Conservation (phyloP, 2,888 invertebrate genomes). For the Liodrosophila aerea region DNA sequence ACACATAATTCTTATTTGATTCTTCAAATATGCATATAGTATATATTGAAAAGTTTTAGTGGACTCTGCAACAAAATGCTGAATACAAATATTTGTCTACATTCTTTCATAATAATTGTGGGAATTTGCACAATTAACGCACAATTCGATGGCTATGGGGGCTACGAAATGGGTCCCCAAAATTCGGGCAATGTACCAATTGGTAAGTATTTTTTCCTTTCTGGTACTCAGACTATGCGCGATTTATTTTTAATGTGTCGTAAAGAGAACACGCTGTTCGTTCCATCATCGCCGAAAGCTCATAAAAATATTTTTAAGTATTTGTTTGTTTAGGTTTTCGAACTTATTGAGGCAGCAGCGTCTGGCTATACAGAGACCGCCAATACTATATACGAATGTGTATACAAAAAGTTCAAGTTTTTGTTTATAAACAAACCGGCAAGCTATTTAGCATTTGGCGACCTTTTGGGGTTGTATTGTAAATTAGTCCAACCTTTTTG, state of each 20-base stretch:
- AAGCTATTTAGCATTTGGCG: too few relatives aligned
- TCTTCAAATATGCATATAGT: constrained; percentile 12
- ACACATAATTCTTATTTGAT: constrained; percentile 4
- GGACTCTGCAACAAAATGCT: constrained; percentile 45
- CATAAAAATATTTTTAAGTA: constrained; percentile 65
- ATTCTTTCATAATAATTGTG: constrained; percentile 16
- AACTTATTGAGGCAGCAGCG: constrained; percentile 16
- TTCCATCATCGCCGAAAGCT: constrained; percentile 74
- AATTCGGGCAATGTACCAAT: constrained; percentile 58
- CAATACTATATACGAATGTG: constrained; percentile 1
- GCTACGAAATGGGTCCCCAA: constrained; percentile 45
- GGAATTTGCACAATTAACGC: constrained; percentile 21
- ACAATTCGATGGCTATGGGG: constrained; percentile 46
- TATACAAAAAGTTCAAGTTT: constrained; percentile 56
- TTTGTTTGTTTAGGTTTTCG: constrained; percentile 65
- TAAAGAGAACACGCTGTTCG: constrained; percentile 70
- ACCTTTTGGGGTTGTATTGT: constrained; percentile 11
- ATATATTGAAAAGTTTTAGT: constrained; percentile 13
- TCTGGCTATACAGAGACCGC: constrained; percentile 12
- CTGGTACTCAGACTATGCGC: constrained; percentile 17
- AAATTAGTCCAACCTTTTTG: neutral
- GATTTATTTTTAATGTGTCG: constrained; percentile 74
- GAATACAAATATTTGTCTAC: constrained; percentile 5
- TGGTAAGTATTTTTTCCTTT: constrained; percentile 51
- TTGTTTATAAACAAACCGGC: constrained; percentile 73